Base-by-base conservation (phyloP, 1,140 invertebrate genomes). In the Oryzaephilus surinamensis region DNA sequence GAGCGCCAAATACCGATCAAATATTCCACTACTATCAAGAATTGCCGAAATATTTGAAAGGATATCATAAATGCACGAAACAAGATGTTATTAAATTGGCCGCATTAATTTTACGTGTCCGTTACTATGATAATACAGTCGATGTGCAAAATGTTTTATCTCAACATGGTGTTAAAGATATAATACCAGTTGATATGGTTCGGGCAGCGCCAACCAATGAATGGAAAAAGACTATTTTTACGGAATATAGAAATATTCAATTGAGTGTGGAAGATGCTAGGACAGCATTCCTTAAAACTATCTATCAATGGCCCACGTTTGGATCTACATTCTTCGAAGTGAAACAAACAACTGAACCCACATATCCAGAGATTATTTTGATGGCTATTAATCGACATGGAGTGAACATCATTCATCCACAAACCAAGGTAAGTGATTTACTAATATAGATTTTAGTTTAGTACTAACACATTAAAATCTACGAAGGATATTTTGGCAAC, bases 11-110 rank as follows among this genome's bases (percentile, higher is more conserved):
- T 62, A 88, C 89, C 5, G 93, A 97, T 64, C 66, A 87, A 30
- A 93, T 96, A 50, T 97, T 97, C 64, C 89, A 95, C 62, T 97
- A 83, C 61, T 84, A 90, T 48, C 93, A 97, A 70, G 93, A 97
- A 67, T 58, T 94, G 19, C 88, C 89, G 0, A 97, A 97, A 65
- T 84, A 88, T 57, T 69, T 96, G 10, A 72, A 86, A 52, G 93
- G 86, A 6, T 92, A 87, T 63, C 87, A 93, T 58, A 82, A 83
- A 56, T 81, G 81, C 35, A 74, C 66, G 1, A 81, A 81, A 58
- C 75, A 85, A 28, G 87, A 94, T 58, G 83, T 86, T 6, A 64
- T 79, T 3, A 72, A 77, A 55, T 62, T 96, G 21, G 90, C 77
- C 0, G 81, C 84, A 13, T 65, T 92, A 0, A 79, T 96, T 19